These are phyloP conservation scores for Bombus superbus DNA, from an alignment of 1,140 invertebrate species.

Conservation along the genomic window DNA sequence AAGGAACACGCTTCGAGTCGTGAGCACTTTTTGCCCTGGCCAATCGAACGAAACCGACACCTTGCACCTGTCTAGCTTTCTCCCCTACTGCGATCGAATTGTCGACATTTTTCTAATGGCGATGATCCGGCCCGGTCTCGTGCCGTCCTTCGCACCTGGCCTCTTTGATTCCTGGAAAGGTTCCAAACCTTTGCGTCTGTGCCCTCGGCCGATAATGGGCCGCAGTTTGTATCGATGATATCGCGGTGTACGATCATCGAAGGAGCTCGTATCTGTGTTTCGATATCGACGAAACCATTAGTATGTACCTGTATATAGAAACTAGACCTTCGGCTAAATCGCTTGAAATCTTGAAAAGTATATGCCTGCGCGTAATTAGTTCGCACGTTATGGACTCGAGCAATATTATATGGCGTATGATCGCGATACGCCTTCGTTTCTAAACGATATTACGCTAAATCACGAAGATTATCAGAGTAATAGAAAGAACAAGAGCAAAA, in stretches of 20 bases:
- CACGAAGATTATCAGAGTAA: background rate
- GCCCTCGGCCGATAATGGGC: background rate
- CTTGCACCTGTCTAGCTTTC: constrained; percentile 18
- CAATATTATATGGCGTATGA: no score
- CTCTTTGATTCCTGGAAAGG: background rate
- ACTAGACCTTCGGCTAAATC: background rate
- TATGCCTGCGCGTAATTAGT: no score
- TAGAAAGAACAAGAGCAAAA: background rate
- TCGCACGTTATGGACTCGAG: no score
- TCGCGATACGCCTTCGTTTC: background rate
- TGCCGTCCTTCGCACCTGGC: constrained; percentile 20
- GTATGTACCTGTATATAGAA: background rate
- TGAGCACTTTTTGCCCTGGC: background rate
- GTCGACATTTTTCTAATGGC: constrained; percentile 40
- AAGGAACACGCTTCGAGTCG: background rate
- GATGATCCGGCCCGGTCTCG: constrained; percentile 1
- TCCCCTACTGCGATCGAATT: background rate
- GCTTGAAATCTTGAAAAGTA: background rate
- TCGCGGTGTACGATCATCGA: no score
- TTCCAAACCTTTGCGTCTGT: background rate
- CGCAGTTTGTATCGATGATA: background rate
- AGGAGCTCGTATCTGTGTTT: background rate
- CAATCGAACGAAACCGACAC: background rate
- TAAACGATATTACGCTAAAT: background rate
- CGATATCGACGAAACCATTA: background rate